A percentile compares a stretch with the other conserved stretches of the same genome.
Conservation (phyloP, 2,888 invertebrate species). For the Imbricaverruca yamaguchii region DNA sequence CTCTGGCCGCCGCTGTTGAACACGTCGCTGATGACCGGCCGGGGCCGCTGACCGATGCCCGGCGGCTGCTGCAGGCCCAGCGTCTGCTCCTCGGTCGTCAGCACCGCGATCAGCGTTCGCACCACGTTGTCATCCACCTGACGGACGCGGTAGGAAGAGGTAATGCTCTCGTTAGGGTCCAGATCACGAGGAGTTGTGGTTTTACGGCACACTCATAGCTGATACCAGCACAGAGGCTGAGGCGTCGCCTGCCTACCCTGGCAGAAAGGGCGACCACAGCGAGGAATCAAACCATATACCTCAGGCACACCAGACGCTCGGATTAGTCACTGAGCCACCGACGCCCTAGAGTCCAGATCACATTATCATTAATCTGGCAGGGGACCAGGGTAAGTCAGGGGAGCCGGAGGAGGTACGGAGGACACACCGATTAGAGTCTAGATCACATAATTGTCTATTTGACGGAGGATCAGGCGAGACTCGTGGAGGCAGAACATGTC, state of each 20-base stretch:
- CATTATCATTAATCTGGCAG: too few species aligned
- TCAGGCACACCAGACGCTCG: too few species aligned
- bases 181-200: constrained; percentile 45
- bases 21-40: constrained; percentile 46
- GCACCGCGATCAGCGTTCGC: constrained; percentile 55
- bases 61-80: constrained; percentile 60
- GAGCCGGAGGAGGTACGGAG: too few species aligned
- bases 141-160: neutral
- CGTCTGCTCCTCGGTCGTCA: constrained; percentile 63
- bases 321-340: too few species aligned
- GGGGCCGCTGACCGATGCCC: constrained; percentile 67
- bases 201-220: too few species aligned
- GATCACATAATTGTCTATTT: too few species aligned
- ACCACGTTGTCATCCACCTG: constrained; percentile 58
- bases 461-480: too few species aligned
- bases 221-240: neutral
- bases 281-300: too few species aligned
- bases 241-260: constrained; percentile 51
- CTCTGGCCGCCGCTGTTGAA: neutral
- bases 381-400: too few species aligned
- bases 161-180: constrained; percentile 54
- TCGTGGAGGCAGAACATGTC: too few species aligned
- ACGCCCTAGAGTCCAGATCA: too few species aligned
- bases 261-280: neutral
- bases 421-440: too few species aligned